Evolutionary conservation across 2,797 vertebrate species (phyloP), one percentile per base, ranked within the genome.

Genomic region (Typhlichthys subterraneus): DNA sequence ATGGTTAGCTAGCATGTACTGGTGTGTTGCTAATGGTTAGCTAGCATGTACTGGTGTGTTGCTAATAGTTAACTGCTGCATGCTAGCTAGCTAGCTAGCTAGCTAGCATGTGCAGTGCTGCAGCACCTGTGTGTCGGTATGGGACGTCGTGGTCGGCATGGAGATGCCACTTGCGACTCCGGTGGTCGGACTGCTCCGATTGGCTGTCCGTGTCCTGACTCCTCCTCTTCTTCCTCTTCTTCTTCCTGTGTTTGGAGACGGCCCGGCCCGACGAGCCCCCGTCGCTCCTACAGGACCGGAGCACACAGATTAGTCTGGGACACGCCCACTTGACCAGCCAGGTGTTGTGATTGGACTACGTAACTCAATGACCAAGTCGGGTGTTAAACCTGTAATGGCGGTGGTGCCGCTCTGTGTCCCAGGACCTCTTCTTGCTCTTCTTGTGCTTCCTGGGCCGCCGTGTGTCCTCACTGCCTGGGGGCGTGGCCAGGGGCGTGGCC

Each of bases 341-440:
- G 23, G 23, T 2, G 23, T 23, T 23, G 2, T 23, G 23, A 23
- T 23, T 23, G 23, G 23, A 23, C 23, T 23, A 23, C 23, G 23
- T 23, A 23, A 23, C 23, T 23, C 23, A 23, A 23, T 23, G 3
- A 23, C 23, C 23, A 23, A 23, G 23, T 23, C 23, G 23, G 23
- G 2, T 23, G 23, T 23, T 23, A 23, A 23, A 23, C 23, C 23
- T 23, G 23, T 23, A 23, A 23, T 23, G 23, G 23, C 23, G 23
- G 23, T 85, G 84, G 70, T 86, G 88, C 75, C 82, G 33, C n/a
- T 89, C 88, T 82, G 94, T 96, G 69, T 96, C 95, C 89, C 95
- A 97, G 47, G 93, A 93, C 82, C 94, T 96, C 83, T 97, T 98
- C 92, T 97, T 98, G 53, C 93, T 94, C 67, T 96, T 98, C 75